Evolutionary conservation across 2,888 invertebrate species (phyloP).

Genomic region (Eristalis arbustorum): DNA sequence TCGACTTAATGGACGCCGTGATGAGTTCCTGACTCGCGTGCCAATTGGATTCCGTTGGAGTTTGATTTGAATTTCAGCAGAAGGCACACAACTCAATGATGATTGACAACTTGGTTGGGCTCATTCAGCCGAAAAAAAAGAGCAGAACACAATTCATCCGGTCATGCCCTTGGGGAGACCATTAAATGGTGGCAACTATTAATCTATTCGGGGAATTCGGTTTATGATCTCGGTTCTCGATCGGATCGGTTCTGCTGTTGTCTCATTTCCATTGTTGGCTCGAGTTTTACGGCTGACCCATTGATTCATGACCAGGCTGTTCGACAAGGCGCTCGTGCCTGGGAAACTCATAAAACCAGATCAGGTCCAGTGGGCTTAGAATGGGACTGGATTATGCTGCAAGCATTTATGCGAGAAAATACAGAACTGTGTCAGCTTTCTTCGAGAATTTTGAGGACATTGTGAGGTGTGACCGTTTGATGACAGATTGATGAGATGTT

Average conservation of each 20-base stretch:
- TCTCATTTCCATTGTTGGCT: neutral
- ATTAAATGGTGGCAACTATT: neutral
- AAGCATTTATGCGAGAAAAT: neutral
- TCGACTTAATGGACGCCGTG: constrained; percentile 3
- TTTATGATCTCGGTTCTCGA: neutral
- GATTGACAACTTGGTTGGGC: constrained; percentile 12
- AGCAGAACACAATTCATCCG: neutral
- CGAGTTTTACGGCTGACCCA: neutral
- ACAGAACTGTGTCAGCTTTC: neutral
- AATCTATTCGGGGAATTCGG: neutral
- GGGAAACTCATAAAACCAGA: neutral
- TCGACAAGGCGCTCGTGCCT: neutral
- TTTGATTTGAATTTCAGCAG: neutral
- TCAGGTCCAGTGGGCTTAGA: neutral
- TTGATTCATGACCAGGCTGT: neutral
- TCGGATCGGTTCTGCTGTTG: neutral
- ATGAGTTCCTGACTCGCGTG: constrained; percentile 9
- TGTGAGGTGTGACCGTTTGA: no score
- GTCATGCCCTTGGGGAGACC: neutral
- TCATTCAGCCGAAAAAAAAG: neutral
- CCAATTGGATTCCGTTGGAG: constrained; percentile 4
- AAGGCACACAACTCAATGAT: neutral
- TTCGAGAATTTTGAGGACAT: no score
- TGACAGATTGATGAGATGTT: no score
- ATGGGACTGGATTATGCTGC: neutral